These are phyloP conservation scores for Euspilapteryx auroguttella DNA, from an alignment of 2,888 invertebrate genomes.

Conservation along the genomic window DNA sequence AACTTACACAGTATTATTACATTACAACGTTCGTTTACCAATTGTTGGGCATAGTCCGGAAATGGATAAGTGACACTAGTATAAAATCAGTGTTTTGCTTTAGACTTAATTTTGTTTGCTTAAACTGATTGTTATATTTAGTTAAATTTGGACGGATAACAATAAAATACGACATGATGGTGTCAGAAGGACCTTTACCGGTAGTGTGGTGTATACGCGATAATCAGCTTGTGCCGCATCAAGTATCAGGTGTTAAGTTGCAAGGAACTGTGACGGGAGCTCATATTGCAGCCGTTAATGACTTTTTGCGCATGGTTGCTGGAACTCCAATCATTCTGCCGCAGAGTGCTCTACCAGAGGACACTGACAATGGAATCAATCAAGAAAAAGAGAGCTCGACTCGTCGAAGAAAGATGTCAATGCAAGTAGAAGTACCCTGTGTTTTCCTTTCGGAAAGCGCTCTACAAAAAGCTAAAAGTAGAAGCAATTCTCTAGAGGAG, in stretches of 20 bases:
- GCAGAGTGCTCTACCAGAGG: conserved; percentile 38
- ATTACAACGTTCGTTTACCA: conserved; percentile 27
- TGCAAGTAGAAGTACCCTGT: conserved; percentile 58
- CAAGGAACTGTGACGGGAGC: conserved; percentile 68
- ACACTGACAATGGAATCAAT: conserved; percentile 41
- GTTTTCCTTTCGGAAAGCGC: conserved; percentile 54
- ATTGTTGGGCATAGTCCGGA: conserved; percentile 35
- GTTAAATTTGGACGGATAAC: too few relatives aligned
- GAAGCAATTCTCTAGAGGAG: conserved; percentile 48
- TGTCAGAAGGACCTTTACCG: conserved; percentile 63
- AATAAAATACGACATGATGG: conserved; percentile 60
- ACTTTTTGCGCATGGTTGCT: conserved; percentile 66
- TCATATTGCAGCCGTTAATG: conserved; percentile 66
- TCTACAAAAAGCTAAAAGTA: conserved; percentile 44
- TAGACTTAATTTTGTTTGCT: too few relatives aligned
- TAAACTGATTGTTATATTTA: too few relatives aligned
- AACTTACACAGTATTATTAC: conserved; percentile 30
- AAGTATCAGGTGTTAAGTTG: conserved; percentile 67
- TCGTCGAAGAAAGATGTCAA: conserved; percentile 49
- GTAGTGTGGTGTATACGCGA: conserved; percentile 71
- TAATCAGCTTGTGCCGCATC: conserved; percentile 69
- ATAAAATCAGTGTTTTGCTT: too few relatives aligned
- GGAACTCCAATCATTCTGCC: conserved; percentile 65
- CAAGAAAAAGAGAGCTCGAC: conserved; percentile 42
- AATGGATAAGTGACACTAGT: conserved; percentile 16